Percentiles rank a stretch among this genome's conserved stretches.
These are phyloP conservation scores for Dicyrtomina minuta DNA, from an alignment of 2,888 invertebrate species.

Conservation along the genomic window DNA sequence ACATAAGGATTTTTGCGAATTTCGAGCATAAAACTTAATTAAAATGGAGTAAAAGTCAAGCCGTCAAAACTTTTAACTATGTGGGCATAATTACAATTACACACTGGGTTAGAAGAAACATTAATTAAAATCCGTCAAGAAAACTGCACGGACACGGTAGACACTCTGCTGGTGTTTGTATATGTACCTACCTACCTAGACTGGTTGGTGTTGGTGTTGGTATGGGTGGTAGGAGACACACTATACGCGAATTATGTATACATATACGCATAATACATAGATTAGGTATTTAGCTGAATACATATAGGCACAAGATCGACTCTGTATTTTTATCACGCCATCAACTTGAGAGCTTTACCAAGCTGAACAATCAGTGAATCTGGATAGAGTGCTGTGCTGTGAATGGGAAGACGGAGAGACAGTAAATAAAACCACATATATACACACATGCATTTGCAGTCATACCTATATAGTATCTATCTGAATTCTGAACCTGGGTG, in stretches of 20 bases:
- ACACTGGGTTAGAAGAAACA: constrained; percentile 11
- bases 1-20: constrained; percentile 12
- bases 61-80: neutral
- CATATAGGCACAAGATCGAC: neutral
- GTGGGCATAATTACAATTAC: constrained; percentile 18
- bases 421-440: neutral
- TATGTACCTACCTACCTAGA: neutral
- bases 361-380: too few species aligned
- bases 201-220: too few species aligned
- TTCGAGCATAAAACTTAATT: constrained; percentile 23
- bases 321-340: constrained; percentile 4
- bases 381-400: too few species aligned
- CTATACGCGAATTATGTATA: too few species aligned
- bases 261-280: too few species aligned
- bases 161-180: neutral
- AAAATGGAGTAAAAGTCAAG: constrained; percentile 7
- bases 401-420: too few species aligned
- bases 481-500: too few species aligned
- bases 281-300: too few species aligned
- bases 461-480: neutral
- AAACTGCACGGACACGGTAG: constrained; percentile 1
- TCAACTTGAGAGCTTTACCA: neutral
- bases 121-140: constrained; percentile 29
- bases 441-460: neutral
- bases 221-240: too few species aligned